phyloP scores from a whole-genome alignment of 2,113 vertebrate species.

The Eupsittula cactorum region DNA sequence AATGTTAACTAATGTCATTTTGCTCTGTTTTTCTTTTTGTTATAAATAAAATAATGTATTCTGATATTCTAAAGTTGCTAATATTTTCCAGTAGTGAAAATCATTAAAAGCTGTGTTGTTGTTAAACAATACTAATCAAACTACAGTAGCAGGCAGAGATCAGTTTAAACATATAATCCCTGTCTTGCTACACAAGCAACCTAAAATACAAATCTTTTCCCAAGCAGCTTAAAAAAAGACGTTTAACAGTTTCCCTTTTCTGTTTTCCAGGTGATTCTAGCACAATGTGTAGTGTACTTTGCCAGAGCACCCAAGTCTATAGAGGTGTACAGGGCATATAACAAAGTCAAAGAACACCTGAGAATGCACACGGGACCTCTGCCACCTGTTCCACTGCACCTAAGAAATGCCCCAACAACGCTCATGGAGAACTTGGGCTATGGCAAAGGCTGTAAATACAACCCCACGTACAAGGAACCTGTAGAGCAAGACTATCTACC shows the following conservation, averaged over 20 bases:
- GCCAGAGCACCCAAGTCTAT: conserved; percentile 92
- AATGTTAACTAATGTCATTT: not conserved
- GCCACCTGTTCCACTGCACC: conserved; percentile 90
- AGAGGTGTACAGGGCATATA: conserved; percentile 88
- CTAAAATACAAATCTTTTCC: not conserved
- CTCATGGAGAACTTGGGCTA: conserved; percentile 95
- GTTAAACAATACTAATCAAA: not conserved
- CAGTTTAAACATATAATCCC: not conserved
- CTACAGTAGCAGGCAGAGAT: not conserved
- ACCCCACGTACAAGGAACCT: conserved; percentile 81
- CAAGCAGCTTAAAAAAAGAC: not conserved
- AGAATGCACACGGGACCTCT: conserved; percentile 89
- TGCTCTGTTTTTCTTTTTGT: not conserved
- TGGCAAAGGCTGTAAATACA: conserved; percentile 91
- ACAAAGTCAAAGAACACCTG: conserved; percentile 87
- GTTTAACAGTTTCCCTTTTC: not conserved
- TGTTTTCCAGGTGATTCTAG: conserved; percentile 88
- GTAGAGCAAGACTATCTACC: conserved; percentile 93
- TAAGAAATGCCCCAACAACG: conserved; percentile 90
- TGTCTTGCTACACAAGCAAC: not conserved
- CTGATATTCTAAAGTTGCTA: not conserved
- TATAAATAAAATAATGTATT: not conserved
- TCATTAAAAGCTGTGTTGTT: not conserved
- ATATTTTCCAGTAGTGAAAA: not conserved
- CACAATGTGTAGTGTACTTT: conserved; percentile 92